These are phyloP conservation scores for Xanthorhoe spadicearia DNA, from an alignment of 2,888 invertebrate species.

Conservation along the genomic window DNA sequence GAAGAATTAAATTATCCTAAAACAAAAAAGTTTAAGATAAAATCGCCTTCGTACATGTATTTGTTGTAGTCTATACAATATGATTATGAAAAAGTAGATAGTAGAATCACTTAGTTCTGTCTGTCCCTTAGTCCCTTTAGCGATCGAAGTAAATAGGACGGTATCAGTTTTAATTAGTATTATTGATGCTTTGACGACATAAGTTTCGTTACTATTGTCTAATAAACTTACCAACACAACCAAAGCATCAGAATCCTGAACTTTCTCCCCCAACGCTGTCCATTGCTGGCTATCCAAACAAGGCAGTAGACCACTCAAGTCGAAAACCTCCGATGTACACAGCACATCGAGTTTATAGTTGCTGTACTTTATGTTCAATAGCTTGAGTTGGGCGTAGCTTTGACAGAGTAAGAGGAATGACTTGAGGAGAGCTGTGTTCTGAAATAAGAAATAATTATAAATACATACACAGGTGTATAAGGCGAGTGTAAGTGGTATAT, in stretches of 20 bases:
- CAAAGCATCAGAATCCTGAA: constrained; percentile 55
- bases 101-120: no score
- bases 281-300: constrained; percentile 67
- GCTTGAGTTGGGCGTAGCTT: constrained; percentile 67
- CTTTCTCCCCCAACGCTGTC: constrained; percentile 55
- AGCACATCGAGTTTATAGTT: constrained; percentile 57
- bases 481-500: no score
- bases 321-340: constrained; percentile 53
- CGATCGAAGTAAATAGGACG: no score
- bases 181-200: no score
- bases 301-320: constrained; percentile 65
- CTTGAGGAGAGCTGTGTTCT: constrained; percentile 62
- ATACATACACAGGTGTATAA: not conserved
- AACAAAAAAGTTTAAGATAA: constrained; percentile 46
- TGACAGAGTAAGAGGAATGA: constrained; percentile 68
- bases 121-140: no score
- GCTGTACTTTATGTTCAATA: constrained; percentile 73
- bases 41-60: no score
- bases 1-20: constrained; percentile 68
- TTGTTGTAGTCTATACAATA: no score
- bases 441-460: constrained; percentile 49
- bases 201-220: no score
- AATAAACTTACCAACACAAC: constrained; percentile 62
- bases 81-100: no score
- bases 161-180: no score